Conservation (phyloP, 2,113 vertebrate genomes). For the Macrotis lagotis region DNA sequence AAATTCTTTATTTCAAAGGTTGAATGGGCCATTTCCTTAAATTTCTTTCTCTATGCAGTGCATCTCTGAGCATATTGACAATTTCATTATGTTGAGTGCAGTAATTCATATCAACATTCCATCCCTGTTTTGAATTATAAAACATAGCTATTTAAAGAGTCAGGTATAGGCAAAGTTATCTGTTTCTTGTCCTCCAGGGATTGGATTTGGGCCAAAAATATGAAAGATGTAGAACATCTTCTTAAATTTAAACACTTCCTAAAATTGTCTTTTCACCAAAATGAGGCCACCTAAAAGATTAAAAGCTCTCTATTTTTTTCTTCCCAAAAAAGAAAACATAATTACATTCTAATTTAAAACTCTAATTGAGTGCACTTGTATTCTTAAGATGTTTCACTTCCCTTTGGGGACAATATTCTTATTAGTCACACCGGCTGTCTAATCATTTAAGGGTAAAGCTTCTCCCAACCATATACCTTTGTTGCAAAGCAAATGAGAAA, state of each 20-base stretch:
- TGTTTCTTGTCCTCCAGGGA: conserved; percentile 57
- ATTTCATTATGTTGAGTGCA: conserved; percentile 60
- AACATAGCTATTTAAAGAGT: conserved; percentile 57
- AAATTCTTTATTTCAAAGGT: conserved; percentile 50
- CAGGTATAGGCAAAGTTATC: conserved; percentile 57
- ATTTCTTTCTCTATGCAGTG: conserved; percentile 15
- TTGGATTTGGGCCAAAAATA: conserved; percentile 74
- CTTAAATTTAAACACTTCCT: conserved; percentile 76
- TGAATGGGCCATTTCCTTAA: conserved; percentile 55
- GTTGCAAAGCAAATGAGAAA: conserved; percentile 79
- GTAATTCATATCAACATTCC: conserved; percentile 59
- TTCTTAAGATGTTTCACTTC: conserved; percentile 78
- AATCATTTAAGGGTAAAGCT: conserved; percentile 76
- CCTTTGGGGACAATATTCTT: conserved; percentile 82
- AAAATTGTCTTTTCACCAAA: conserved; percentile 78
- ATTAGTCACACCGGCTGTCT: conserved; percentile 83
- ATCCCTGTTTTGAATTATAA: conserved; percentile 64
- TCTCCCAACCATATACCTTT: conserved; percentile 70
- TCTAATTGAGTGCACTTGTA: conserved; percentile 81
- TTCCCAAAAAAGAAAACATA: conserved; percentile 71
- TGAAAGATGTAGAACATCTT: conserved; percentile 59
- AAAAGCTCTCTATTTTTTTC: conserved; percentile 70
- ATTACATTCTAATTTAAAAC: conserved; percentile 84
- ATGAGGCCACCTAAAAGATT: conserved; percentile 79
- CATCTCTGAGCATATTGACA: conserved; percentile 54